These are phyloP conservation scores for Xiphias gladius DNA, from an alignment of 2,113 vertebrate genomes.

Conservation along the genomic window DNA sequence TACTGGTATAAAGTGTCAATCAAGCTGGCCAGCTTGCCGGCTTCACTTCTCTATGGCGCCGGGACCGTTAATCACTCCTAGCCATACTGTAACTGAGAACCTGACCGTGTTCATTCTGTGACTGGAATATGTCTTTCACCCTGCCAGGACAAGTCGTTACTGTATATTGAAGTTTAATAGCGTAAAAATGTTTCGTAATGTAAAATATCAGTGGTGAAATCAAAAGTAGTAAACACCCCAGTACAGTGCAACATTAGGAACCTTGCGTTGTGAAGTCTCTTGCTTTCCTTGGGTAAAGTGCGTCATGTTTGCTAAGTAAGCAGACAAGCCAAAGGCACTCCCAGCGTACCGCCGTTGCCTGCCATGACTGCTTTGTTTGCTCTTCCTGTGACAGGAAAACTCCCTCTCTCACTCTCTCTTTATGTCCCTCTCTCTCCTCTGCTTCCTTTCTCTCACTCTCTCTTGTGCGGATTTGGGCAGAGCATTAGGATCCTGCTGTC, in stretches of 20 bases:
- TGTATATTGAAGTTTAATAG: neutral
- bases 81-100: neutral
- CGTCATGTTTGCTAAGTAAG: slow-evolving; percentile 71
- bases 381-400: slow-evolving; percentile 60
- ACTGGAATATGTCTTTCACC: neutral
- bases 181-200: neutral
- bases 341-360: slow-evolving; percentile 42
- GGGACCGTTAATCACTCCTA: neutral
- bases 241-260: neutral
- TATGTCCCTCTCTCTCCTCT: neutral
- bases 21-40: too few relatives aligned
- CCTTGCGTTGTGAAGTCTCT: slow-evolving; percentile 19
- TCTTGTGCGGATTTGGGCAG: slow-evolving; percentile 10
- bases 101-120: neutral
- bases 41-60: neutral
- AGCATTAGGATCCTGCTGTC: slow-evolving; percentile 20
- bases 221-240: neutral
- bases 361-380: slow-evolving; percentile 69
- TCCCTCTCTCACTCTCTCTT: slow-evolving; percentile 19
- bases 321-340: slow-evolving; percentile 53
- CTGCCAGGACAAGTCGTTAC: neutral
- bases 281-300: slow-evolving; percentile 28
- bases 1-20: neutral
- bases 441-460: neutral
- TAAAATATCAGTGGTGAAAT: neutral